These are phyloP conservation scores for Setipinna tenuifilis DNA, from an alignment of 2,797 vertebrate species.

Conservation along the genomic window DNA sequence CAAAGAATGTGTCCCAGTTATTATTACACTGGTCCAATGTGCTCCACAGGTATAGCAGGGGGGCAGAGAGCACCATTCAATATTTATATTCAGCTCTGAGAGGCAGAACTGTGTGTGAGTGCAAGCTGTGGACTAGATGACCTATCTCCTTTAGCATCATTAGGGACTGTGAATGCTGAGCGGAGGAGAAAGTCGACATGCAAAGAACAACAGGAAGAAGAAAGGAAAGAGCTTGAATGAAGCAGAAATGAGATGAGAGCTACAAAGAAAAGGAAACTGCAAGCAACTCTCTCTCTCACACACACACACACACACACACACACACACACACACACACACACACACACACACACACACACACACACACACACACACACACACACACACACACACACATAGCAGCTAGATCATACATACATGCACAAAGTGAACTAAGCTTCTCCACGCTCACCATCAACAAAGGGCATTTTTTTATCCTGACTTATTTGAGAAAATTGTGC, in stretches of 20 bases:
- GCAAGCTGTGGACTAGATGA: neutral
- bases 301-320: neutral
- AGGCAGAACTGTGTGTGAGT: neutral
- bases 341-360: neutral
- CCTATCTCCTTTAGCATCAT: neutral
- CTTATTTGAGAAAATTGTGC: constrained; percentile 13
- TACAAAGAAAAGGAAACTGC: neutral
- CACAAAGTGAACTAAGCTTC: neutral
- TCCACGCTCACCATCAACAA: neutral
- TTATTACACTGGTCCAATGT: neutral
- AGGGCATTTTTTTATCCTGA: neutral
- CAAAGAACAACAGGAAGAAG: neutral
- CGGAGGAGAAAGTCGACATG: neutral
- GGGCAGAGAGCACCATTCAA: neutral
- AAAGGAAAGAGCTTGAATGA: neutral
- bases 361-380: too few relatives aligned
- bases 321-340: neutral
- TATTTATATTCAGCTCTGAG: neutral
- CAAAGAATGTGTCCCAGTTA: constrained; percentile 2
- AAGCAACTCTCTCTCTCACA: neutral
- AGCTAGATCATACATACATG: neutral
- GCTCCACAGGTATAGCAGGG: neutral
- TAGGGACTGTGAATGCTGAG: neutral
- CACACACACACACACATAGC: neutral
- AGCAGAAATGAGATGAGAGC: neutral